Percentiles rank a stretch among this genome's conserved stretches.
phyloP scores from a whole-genome alignment of 2,113 vertebrate species.

The Aythya baeri region DNA sequence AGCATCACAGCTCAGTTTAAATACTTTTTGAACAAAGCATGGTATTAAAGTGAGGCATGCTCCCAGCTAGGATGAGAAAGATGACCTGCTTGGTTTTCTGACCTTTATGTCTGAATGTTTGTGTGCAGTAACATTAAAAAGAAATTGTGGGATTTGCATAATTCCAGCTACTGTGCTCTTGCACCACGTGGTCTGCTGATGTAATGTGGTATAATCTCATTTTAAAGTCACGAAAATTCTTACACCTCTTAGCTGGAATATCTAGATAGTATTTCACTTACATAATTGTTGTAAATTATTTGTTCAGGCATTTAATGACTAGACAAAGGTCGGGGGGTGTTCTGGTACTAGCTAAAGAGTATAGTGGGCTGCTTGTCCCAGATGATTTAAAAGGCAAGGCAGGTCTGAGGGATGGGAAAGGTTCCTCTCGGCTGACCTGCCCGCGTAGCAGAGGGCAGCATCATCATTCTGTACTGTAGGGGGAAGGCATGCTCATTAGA shows the following conservation, averaged over 20 bases:
- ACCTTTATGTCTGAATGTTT: background rate
- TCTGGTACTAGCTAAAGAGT: background rate
- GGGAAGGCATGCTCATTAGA: background rate
- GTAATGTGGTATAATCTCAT: background rate
- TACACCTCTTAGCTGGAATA: background rate
- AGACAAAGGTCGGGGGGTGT: background rate
- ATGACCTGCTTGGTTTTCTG: background rate
- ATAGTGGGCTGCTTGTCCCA: background rate
- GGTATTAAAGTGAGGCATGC: background rate
- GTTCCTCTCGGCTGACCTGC: background rate
- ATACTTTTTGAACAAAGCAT: background rate
- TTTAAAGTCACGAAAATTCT: background rate
- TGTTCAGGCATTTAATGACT: background rate
- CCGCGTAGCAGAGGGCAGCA: background rate
- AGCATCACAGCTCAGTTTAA: constrained; percentile 4
- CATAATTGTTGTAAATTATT: background rate
- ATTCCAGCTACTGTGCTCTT: background rate
- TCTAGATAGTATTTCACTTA: background rate
- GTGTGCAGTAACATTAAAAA: fast-evolving
- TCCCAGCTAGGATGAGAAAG: background rate
- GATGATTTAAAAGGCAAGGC: background rate
- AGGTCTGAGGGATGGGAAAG: background rate
- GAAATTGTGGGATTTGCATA: background rate
- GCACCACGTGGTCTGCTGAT: background rate
- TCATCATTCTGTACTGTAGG: background rate